phyloP scores from a whole-genome alignment of 2,888 invertebrate species.

The Beris morrisii region DNA sequence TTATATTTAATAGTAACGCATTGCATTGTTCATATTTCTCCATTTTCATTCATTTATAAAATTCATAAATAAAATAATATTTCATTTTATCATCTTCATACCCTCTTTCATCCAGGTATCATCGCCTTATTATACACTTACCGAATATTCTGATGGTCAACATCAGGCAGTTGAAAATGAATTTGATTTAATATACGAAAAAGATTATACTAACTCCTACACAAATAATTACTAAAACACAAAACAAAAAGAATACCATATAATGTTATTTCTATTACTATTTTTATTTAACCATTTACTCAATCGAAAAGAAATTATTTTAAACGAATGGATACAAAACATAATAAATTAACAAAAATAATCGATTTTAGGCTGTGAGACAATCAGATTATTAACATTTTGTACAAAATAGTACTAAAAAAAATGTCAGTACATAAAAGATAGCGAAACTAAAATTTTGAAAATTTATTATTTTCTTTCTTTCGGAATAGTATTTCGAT shows the following conservation, averaged over 20 bases:
- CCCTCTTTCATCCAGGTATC: too few species aligned
- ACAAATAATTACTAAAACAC: constrained; percentile 33
- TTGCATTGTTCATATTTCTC: too few species aligned
- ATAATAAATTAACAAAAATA: constrained; percentile 37
- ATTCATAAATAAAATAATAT: background rate
- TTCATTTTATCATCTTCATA: too few species aligned
- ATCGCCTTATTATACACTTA: too few species aligned
- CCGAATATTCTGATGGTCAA: too few species aligned
- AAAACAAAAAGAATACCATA: constrained; percentile 37
- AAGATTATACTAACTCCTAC: constrained; percentile 25
- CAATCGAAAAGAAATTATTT: too few species aligned
- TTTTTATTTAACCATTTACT: too few species aligned
- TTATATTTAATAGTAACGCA: too few species aligned
- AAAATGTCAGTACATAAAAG: constrained; percentile 27
- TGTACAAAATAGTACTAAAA: constrained; percentile 37
- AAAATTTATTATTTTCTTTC: background rate
- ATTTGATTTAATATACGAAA: constrained; percentile 7
- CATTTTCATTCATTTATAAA: background rate
- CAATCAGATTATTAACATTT: constrained; percentile 46
- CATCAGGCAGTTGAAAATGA: too few species aligned
- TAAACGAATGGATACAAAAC: too few species aligned
- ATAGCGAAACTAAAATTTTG: constrained; percentile 24
- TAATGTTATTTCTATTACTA: background rate
- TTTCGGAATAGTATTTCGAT: background rate
- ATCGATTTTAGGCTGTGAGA: constrained; percentile 57